phyloP scores from a whole-genome alignment of 2,888 invertebrate genomes.

The Leptopilina drosophilae region DNA sequence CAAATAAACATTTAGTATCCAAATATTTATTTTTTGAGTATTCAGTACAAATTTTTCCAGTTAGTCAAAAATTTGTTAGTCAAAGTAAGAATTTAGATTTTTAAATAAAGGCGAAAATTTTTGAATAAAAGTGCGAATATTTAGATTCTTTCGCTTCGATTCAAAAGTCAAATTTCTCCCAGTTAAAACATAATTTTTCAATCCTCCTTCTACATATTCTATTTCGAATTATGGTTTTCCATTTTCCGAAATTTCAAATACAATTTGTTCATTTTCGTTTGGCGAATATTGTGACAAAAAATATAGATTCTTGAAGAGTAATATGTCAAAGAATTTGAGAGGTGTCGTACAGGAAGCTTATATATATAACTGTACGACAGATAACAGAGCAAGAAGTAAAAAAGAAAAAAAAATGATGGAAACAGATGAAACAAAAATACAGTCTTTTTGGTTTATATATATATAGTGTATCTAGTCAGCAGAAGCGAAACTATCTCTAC shows the following conservation, averaged over 20 bases:
- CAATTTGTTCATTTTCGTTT: not conserved
- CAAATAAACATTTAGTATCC: no score
- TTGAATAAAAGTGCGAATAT: no score
- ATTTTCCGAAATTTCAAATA: not conserved
- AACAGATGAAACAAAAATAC: slow-evolving; percentile 20
- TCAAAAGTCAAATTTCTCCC: no score
- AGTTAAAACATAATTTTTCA: no score
- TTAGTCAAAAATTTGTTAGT: no score
- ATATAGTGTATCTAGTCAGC: not conserved
- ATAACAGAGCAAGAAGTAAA: not conserved
- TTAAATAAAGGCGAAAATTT: no score
- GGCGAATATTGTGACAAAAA: not conserved
- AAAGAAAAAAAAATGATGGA: not conserved
- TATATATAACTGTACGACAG: not conserved
- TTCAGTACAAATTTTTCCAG: no score
- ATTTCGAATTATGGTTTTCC: no score
- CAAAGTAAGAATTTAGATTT: no score
- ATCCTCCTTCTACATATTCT: no score
- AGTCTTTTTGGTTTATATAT: not conserved
- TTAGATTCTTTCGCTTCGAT: no score
- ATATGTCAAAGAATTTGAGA: not conserved
- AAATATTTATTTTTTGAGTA: no score
- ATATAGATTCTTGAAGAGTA: not conserved
- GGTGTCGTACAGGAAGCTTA: slow-evolving; percentile 3
- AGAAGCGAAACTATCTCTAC: slow-evolving; percentile 6